These are phyloP conservation scores for Hipposideros armiger DNA, from an alignment of 2,113 vertebrate genomes.

Conservation along the genomic window DNA sequence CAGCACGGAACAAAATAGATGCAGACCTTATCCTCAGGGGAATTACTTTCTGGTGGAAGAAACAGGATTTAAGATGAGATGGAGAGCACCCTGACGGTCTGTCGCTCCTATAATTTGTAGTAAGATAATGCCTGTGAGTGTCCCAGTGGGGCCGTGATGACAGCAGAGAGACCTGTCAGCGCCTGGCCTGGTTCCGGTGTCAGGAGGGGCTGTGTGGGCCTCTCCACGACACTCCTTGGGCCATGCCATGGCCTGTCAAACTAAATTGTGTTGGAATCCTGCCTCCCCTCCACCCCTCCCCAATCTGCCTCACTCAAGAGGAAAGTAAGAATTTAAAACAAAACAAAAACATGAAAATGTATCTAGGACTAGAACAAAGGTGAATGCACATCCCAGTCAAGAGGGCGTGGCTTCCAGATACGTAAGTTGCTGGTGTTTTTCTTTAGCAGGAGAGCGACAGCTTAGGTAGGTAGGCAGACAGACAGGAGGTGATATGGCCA, in stretches of 20 bases:
- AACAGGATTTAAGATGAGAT: not conserved
- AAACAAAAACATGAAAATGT: not conserved
- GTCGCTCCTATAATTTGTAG: fast-evolving
- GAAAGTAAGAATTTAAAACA: not conserved
- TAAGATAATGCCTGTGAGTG: fast-evolving
- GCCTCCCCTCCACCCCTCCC: no score
- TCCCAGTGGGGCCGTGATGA: no score
- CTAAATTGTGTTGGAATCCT: fast-evolving
- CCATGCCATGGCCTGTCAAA: fast-evolving
- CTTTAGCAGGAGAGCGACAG: not conserved
- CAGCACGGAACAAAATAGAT: no score
- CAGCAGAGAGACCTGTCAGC: fast-evolving
- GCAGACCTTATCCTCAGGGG: not conserved
- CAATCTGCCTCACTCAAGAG: not conserved
- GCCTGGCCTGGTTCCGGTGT: no score
- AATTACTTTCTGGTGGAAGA: no score
- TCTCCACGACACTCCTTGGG: not conserved
- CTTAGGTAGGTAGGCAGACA: not conserved
- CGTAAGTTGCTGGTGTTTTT: fast-evolving
- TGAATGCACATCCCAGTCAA: not conserved
- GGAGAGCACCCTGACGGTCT: fast-evolving
- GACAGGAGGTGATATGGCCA: not conserved
- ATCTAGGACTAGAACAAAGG: not conserved
- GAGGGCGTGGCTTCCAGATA: fast-evolving
- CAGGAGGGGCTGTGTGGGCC: not conserved